Percentiles rank a stretch among this genome's conserved stretches.
phyloP scores from a whole-genome alignment of 2,888 invertebrate genomes.

The Drosophila pegasa region DNA sequence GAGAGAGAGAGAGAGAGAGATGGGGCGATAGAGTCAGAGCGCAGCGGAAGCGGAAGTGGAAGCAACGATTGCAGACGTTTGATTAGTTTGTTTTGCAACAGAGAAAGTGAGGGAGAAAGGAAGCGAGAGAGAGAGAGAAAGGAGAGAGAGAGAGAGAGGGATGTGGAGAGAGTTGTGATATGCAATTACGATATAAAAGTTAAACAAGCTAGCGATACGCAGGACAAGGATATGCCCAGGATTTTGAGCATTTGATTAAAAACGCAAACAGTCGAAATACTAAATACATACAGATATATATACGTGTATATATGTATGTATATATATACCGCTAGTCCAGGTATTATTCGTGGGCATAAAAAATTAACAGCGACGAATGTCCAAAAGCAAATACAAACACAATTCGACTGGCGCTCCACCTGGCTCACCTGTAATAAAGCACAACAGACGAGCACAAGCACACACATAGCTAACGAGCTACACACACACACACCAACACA shows the following conservation, averaged over 20 bases:
- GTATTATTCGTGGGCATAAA: slow-evolving; percentile 64
- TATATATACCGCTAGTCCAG: not conserved
- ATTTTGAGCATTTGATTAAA: slow-evolving; percentile 79
- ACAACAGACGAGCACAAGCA: slow-evolving; percentile 5
- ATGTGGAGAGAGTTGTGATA: slow-evolving; percentile 57
- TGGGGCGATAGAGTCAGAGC: slow-evolving; percentile 19
- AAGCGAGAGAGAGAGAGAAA: not conserved
- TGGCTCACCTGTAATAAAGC: slow-evolving; percentile 74
- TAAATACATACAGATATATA: not conserved
- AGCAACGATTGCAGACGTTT: slow-evolving; percentile 79
- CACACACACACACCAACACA: slow-evolving; percentile 7
- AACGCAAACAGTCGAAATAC: slow-evolving; percentile 75
- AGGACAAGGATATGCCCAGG: slow-evolving; percentile 25
- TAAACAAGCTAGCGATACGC: slow-evolving; percentile 68
- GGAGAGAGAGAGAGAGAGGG: not conserved
- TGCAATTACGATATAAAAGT: slow-evolving; percentile 82
- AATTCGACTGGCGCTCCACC: slow-evolving; percentile 60
- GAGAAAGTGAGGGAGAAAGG: not conserved
- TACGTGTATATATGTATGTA: not conserved
- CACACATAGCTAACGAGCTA: slow-evolving; percentile 73
- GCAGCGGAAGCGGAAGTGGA: slow-evolving; percentile 57
- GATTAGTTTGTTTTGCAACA: slow-evolving; percentile 79
- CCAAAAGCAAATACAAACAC: slow-evolving; percentile 66
- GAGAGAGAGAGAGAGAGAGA: slow-evolving; percentile 8
- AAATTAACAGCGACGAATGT: slow-evolving; percentile 72